Base-by-base conservation (phyloP, 1,140 invertebrate species). In the Tachypleus tridentatus region DNA sequence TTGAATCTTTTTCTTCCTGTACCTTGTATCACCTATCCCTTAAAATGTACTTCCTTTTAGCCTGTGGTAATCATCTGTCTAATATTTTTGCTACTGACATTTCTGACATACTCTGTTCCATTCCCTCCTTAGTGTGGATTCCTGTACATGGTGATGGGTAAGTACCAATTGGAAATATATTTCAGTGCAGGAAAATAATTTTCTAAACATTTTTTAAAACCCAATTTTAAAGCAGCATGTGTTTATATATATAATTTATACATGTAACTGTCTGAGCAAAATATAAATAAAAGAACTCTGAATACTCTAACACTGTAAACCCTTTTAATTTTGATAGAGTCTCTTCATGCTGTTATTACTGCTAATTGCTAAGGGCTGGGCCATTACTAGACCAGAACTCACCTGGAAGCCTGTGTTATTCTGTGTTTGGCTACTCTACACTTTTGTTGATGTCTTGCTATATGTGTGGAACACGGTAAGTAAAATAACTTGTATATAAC, bases 401-500 rank as follows among this genome's bases (percentile, higher is more conserved):
- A 87, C 85, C 66, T 87, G 87, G 81, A 93, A 87, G 78, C 85
- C 83, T 60, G 78, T 94, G 52, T 83, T 98, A 9, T 91, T 96
- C 80, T 83, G 87, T 49, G 86, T 97, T 69, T 97, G 93, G 92
- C 80, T 91, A 69, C 83, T 89, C 67, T 97, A 97, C 77, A 88
- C 91, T 59, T 82, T 92, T 66, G 86, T 95, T 51, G 91, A 96
- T 76, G 86, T 95, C 73, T 78, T 96, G 54, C 80, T 98, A 3
- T 98, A 96, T 79, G 86, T 95, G 62, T 97, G 93, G 91, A 95
- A 95, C 80, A 86, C 89, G 83, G 93, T 97, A 81, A 84, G 83
- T 75, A 50, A 58, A 63, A 57, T 58, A 9, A 57, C 65, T 60
- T 49, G 4, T 52, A 54, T 58, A 51, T 49, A 11, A 63, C 51